Percentiles rank a stretch among this genome's conserved stretches.
Evolutionary conservation across 2,888 invertebrate genomes (phyloP).

Genomic region (Nowickia ferox): DNA sequence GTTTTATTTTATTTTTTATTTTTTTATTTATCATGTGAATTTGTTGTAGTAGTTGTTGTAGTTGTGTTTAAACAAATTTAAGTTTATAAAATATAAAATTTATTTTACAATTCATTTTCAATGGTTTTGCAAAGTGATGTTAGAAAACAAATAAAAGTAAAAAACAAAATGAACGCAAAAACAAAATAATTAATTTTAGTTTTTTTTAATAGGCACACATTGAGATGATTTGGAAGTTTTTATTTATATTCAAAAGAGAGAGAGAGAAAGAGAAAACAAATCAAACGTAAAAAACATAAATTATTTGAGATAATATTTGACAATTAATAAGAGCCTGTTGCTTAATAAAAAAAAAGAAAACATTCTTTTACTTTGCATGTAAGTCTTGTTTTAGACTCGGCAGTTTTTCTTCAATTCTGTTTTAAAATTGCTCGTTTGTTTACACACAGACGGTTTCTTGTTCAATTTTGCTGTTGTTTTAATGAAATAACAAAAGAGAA

Average conservation of each 20-base stretch:
- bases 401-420: too few relatives aligned
- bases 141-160: conserved; percentile 19
- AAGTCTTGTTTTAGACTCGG: too few relatives aligned
- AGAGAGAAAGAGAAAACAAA: conserved; percentile 55
- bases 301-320: conserved; percentile 12
- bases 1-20: conserved; percentile 8
- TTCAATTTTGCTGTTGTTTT: too few relatives aligned
- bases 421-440: too few relatives aligned
- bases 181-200: conserved; percentile 69
- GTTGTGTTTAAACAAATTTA: conserved; percentile 73
- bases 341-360: neutral
- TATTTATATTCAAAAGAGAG: conserved; percentile 54
- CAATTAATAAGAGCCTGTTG: conserved; percentile 24
- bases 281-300: conserved; percentile 44
- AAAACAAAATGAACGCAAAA: conserved; percentile 50
- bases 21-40: conserved; percentile 54
- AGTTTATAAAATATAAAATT: conserved; percentile 67
- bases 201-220: conserved; percentile 71
- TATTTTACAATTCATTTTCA: conserved; percentile 71
- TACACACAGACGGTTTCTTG: too few relatives aligned
- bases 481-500: too few relatives aligned
- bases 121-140: conserved; percentile 59
- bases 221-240: conserved; percentile 73
- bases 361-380: neutral
- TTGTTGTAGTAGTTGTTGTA: conserved; percentile 73